Percentiles rank a stretch among this genome's conserved stretches.
Conservation (phyloP, 2,888 invertebrate species). For the Chymomyza amoena region DNA sequence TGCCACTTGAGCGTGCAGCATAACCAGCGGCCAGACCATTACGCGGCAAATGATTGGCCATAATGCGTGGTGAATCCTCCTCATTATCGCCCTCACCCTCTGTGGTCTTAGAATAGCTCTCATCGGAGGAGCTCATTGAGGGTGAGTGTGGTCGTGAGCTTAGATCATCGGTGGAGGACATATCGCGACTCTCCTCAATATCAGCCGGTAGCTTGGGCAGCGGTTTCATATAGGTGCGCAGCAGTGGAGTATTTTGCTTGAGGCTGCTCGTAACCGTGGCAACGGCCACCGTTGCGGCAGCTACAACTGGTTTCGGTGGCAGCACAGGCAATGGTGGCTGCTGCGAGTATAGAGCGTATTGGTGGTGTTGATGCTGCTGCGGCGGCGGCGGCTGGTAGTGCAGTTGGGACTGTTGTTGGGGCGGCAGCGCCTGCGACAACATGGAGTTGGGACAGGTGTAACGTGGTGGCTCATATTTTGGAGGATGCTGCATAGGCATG, state of each 20-base stretch:
- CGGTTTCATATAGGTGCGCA: constrained; percentile 81
- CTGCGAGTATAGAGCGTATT: constrained; percentile 73
- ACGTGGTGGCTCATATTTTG: constrained; percentile 78
- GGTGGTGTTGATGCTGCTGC: constrained; percentile 52
- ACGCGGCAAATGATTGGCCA: constrained; percentile 55
- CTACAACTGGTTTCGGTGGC: constrained; percentile 79
- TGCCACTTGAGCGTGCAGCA: constrained; percentile 28
- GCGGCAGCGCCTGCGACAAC: constrained; percentile 74
- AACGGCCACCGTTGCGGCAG: constrained; percentile 37
- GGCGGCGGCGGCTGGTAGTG: constrained; percentile 48
- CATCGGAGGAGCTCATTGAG: constrained; percentile 90
- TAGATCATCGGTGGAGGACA: constrained; percentile 89
- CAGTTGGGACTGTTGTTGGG: constrained; percentile 58
- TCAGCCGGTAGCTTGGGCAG: constrained; percentile 81
- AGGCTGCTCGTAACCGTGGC: constrained; percentile 52
- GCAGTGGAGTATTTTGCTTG: constrained; percentile 68
- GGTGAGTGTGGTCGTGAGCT: constrained; percentile 90
- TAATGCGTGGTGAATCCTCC: constrained; percentile 75
- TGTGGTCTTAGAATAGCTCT: constrained; percentile 90
- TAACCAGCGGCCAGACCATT: constrained; percentile 42
- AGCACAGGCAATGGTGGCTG: constrained; percentile 68
- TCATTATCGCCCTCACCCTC: constrained; percentile 83
- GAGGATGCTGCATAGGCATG: constrained; percentile 77
- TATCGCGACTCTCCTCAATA: constrained; percentile 77
- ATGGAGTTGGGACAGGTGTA: constrained; percentile 77